phyloP scores from a whole-genome alignment of 2,888 invertebrate genomes.

The Tachina grossa region DNA sequence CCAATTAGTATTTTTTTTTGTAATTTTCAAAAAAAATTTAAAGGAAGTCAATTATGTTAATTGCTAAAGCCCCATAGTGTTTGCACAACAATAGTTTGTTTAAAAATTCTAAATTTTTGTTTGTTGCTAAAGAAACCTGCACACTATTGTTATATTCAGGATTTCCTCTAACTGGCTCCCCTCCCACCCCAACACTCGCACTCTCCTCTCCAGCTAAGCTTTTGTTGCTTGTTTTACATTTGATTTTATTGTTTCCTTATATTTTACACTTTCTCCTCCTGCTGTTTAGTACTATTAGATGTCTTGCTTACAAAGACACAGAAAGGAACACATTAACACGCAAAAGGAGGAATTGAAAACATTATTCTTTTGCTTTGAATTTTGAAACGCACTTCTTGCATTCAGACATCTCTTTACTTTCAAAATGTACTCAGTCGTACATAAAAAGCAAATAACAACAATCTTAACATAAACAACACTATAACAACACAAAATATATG shows the following conservation, averaged over 20 bases:
- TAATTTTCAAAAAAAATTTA: too few relatives aligned
- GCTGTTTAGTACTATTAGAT: neutral
- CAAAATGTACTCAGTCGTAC: conserved; percentile 13
- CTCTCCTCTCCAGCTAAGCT: neutral
- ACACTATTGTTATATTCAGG: conserved; percentile 65
- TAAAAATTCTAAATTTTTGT: conserved; percentile 8
- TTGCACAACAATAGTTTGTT: neutral
- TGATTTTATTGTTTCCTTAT: conserved; percentile 60
- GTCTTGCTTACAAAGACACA: conserved; percentile 18
- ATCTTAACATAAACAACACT: conserved; percentile 41
- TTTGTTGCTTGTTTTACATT: conserved; percentile 39
- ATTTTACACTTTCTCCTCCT: conserved; percentile 53
- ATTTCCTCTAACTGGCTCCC: conserved; percentile 55
- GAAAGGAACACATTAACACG: neutral
- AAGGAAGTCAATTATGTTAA: neutral
- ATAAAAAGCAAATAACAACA: conserved; percentile 47
- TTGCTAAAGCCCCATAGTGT: conserved; percentile 13
- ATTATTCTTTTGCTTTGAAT: conserved; percentile 60
- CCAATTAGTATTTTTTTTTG: too few relatives aligned
- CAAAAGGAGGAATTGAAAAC: conserved; percentile 46
- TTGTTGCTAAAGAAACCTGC: conserved; percentile 43
- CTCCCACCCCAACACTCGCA: neutral
- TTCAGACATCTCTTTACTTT: conserved; percentile 50
- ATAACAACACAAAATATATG: conserved; percentile 8
- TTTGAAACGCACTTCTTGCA: conserved; percentile 64